Percentiles rank a stretch among this genome's conserved stretches.
Evolutionary conservation across 2,797 vertebrate genomes (phyloP).

Genomic region (Threskiornis aethiopicus): DNA sequence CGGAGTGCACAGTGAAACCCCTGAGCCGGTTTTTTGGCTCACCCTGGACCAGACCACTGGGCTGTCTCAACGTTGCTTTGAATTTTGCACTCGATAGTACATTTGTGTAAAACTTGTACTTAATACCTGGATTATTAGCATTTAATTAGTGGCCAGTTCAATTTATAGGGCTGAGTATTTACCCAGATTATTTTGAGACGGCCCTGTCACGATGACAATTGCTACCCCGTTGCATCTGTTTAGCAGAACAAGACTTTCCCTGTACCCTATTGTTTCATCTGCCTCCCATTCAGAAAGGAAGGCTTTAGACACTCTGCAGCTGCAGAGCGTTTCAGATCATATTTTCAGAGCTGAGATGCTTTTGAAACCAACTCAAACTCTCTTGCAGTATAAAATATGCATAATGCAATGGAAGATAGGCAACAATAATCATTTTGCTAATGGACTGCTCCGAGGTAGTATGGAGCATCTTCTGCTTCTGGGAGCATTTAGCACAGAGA

Average conservation of each 20-base stretch:
- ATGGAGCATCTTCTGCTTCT: not conserved
- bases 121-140: not conserved
- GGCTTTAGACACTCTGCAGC: not conserved
- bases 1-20: not conserved
- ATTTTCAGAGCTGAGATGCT: not conserved
- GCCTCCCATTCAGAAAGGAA: not conserved
- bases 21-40: rapidly evolving
- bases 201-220: not conserved
- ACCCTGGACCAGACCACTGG: not conserved
- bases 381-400: not conserved
- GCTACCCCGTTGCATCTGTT: not conserved
- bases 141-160: not conserved
- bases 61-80: not conserved
- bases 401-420: not conserved
- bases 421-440: not conserved
- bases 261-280: not conserved
- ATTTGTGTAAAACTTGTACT: no score
- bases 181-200: not conserved
- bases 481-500: not conserved
- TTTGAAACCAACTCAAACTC: not conserved
- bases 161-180: not conserved
- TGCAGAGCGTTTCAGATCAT: not conserved
- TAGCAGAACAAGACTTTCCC: not conserved
- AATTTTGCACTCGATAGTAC: not conserved
- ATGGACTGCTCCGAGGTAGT: not conserved